phyloP scores from a whole-genome alignment of 2,113 vertebrate genomes.

The Gymnocephalus cernua region DNA sequence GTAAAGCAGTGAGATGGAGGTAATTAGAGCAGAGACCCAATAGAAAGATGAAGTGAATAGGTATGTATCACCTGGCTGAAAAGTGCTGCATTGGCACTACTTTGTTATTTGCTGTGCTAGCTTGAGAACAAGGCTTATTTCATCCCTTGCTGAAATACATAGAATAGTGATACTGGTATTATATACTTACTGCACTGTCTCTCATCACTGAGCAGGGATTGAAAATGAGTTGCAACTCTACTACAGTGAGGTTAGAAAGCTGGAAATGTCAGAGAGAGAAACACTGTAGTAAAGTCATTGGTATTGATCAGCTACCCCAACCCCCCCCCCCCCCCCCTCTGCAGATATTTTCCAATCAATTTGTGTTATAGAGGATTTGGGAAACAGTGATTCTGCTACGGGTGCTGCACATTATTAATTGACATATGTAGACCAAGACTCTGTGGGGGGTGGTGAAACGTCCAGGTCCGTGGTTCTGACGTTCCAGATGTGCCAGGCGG shows the following conservation, averaged over 20 bases:
- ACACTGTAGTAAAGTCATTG: not conserved
- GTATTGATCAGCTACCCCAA: conserved; percentile 26
- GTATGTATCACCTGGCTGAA: not conserved
- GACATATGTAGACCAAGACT: conserved; percentile 74
- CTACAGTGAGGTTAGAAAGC: conserved; percentile 12
- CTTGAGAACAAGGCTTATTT: conserved; percentile 1
- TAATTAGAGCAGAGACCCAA: not conserved
- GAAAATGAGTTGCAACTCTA: not conserved
- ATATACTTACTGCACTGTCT: not conserved
- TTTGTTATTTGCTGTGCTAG: not conserved
- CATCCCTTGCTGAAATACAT: not conserved
- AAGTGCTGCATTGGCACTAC: not conserved
- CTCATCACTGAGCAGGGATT: not conserved
- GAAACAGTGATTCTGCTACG: conserved; percentile 23
- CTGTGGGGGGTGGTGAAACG: conserved; percentile 54
- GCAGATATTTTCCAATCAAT: conserved; percentile 2
- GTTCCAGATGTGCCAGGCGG: conserved; percentile 59
- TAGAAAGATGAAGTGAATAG: not conserved
- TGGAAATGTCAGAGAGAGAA: not conserved
- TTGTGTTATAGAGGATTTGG: conserved; percentile 8
- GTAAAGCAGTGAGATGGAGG: not conserved
- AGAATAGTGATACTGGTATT: not conserved
- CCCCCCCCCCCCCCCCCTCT: not conserved
- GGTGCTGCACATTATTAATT: conserved; percentile 62
- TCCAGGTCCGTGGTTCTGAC: conserved; percentile 58